Conservation (phyloP, 1,140 invertebrate species). For the Atta cephalotes region DNA sequence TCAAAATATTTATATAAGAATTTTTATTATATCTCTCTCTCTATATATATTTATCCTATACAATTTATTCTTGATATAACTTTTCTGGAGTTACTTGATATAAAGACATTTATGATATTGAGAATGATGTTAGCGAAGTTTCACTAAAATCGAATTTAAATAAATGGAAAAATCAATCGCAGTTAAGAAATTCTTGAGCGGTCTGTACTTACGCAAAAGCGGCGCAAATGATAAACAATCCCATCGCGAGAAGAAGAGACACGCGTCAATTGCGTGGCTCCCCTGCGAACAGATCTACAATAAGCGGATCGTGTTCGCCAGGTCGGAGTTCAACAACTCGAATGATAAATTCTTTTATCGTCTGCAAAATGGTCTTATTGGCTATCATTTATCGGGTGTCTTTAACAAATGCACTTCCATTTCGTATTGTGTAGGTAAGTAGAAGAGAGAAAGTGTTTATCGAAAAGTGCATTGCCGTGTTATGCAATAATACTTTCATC, state of each 20-base stretch:
- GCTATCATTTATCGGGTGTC: conserved; percentile 9
- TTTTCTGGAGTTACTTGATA: not conserved
- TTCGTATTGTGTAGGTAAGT: not conserved
- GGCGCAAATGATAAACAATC: conserved; percentile 24
- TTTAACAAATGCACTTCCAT: not conserved
- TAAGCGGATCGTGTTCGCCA: conserved; percentile 1
- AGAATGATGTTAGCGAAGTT: not conserved
- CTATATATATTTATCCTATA: not conserved
- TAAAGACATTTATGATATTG: not conserved
- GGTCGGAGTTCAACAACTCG: conserved; percentile 65
- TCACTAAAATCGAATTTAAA: not conserved
- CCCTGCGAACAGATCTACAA: conserved; percentile 72
- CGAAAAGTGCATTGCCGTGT: not conserved
- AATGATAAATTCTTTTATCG: conserved; percentile 34
- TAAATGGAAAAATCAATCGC: not conserved
- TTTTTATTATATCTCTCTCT: not conserved
- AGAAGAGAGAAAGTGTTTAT: not conserved
- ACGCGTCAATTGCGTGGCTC: conserved; percentile 55
- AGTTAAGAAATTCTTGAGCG: not conserved
- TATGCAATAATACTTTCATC: conserved; percentile 18
- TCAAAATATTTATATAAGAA: not conserved
- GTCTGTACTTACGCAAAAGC: conserved; percentile 32
- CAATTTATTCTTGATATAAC: not conserved
- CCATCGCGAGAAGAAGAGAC: not conserved
- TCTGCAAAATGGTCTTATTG: conserved; percentile 5